A percentile compares a stretch with the other conserved stretches of the same genome.
These are phyloP conservation scores for Peromyscus maniculatus DNA, from an alignment of 2,113 vertebrate genomes.

Conservation along the genomic window DNA sequence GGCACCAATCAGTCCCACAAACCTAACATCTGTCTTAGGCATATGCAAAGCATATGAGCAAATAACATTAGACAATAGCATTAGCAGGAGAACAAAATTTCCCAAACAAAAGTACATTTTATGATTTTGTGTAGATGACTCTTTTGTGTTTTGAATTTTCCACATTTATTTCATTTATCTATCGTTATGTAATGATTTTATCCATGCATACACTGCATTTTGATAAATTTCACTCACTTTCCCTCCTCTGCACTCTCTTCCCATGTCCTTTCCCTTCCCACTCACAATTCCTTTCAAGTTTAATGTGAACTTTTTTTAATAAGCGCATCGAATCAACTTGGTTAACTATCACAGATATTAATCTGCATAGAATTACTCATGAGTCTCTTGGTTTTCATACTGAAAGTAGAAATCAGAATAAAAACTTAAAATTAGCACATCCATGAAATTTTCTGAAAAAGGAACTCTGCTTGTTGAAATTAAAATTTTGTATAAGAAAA, in stretches of 20 bases:
- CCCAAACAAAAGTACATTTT: background rate
- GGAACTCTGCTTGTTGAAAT: background rate
- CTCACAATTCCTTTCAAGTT: background rate
- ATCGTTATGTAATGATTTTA: background rate
- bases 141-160: background rate
- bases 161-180: background rate
- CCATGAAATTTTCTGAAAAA: background rate
- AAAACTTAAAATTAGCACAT: constrained; percentile 5
- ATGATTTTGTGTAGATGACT: background rate
- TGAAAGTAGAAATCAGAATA: background rate
- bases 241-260: background rate
- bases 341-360: background rate
- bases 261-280: too few relatives aligned
- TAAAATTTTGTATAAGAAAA: constrained; percentile 10
- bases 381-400: background rate
- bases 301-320: background rate
- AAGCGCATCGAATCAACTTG: background rate
- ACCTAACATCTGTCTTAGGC: background rate
- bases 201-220: background rate
- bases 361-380: background rate
- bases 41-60: background rate
- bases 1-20: background rate
- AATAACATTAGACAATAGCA: too few relatives aligned
- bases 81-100: background rate
- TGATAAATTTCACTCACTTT: background rate